Evolutionary conservation across 2,888 invertebrate species (phyloP), one percentile per base, ranked within the genome.

Genomic region (Agonum fuliginosum): DNA sequence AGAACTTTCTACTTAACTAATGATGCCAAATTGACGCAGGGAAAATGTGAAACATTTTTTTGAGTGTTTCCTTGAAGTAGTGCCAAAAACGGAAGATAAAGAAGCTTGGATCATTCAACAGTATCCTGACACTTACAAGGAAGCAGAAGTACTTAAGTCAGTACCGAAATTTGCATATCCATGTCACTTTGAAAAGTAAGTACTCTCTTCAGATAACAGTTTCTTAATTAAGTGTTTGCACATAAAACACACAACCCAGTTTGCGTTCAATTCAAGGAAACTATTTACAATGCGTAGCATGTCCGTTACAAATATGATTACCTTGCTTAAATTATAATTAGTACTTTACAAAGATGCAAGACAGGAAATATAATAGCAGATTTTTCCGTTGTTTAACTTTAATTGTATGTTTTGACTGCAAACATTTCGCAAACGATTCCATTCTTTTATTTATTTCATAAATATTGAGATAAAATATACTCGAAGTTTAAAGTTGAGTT

Each of bases 81-180:
- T 90, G 34, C 90, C 90, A 75, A 91, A 94, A 79, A 89, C 89
- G 46, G 89, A 89, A 62, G 91, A 91, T 80, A 90, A 90, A 82
- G 87, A 89, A 76, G 90, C 94, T 78, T 93, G 93, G 88, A 93
- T 97, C 82, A 88, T 95, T 58, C 94, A 93, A 86, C 94, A 94
- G 86, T 97, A 93, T 87, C 97, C 97, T 51, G 94, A 94, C 81
- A 90, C 90, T 78, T 97, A 93, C 86, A 92, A 91, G 84, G 95
- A 96, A 88, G 92, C 94, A 86, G 95, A 95, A 86, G 93, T 96
- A 81, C 89, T 97, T 78, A 94, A 93, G 86, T 93, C 94, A 83
- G 93, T 97, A 83, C 95, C 97, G 51, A 94, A 96, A 88, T 97
- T 97, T 89, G 94, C 96, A 82, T 97, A 95, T 89, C 97, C 95